Percentiles rank a stretch among this genome's conserved stretches.
phyloP scores from a whole-genome alignment of 92 coral and sea anemone genomes.

The Palythoa caribaeorum region DNA sequence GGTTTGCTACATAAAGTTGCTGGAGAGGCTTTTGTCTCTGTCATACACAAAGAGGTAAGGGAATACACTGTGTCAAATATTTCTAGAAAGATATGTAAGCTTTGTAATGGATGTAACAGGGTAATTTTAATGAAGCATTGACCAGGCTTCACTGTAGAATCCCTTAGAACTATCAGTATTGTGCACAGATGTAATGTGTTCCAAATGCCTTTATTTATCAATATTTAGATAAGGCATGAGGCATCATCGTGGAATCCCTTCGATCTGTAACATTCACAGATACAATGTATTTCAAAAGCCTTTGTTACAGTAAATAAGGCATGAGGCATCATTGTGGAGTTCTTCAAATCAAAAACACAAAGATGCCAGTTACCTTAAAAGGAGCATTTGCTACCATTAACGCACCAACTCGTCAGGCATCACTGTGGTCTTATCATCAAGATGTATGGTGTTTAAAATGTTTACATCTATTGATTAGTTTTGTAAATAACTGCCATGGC shows the following conservation, averaged over 20 bases:
- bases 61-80: too few species aligned
- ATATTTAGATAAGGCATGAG: constrained; percentile 46
- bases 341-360: background rate
- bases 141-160: background rate
- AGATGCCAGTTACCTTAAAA: background rate
- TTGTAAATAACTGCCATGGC: too few species aligned
- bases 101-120: constrained; percentile 55
- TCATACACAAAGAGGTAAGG: constrained; percentile 87
- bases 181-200: too few species aligned
- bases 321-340: background rate
- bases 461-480: too few species aligned
- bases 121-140: too few species aligned
- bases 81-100: background rate
- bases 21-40: constrained; percentile 91
- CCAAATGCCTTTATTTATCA: too few species aligned
- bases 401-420: too few species aligned
- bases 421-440: too few species aligned
- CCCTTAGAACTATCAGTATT: background rate
- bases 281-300: background rate
- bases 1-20: constrained; percentile 91
- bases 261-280: background rate
- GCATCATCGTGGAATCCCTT: background rate
- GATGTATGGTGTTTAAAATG: too few species aligned
- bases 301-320: background rate
- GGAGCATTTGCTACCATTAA: too few species aligned